Base-by-base conservation (phyloP, 2,797 vertebrate genomes). In the Cyclura pinguis region DNA sequence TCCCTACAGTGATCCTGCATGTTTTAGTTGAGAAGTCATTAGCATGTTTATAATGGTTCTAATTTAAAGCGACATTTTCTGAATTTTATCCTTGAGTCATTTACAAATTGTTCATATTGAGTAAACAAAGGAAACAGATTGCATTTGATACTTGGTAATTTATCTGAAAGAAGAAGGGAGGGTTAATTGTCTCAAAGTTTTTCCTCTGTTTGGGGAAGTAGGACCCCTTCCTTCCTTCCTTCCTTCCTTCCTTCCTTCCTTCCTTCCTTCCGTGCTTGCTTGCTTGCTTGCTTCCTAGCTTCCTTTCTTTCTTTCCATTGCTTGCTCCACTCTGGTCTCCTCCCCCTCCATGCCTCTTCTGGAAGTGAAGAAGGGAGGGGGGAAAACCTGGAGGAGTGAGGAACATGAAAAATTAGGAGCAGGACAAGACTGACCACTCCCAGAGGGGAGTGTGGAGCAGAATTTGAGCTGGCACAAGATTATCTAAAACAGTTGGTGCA, bases 401-500 rank as follows among this genome's bases (percentile, higher is more conserved):
- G 96, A 96, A 97, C 96, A 97, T 97, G 96, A 97, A 97, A 97
- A 97, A 96, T 97, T 97, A 97, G 96, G 98, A 97, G 95, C 90
- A 95, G 96, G 94, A 96, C 94, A 96, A 96, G 97, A 96, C 94
- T 97, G 96, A 95, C 96, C 96, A 97, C 97, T 97, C 98, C 97
- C 97, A 95, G 92, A 96, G 96, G 97, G 97, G 96, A 98, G 98
- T 98, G 97, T 97, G 97, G 98, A 98, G 98, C 97, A 98, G 98
- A 98, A 98, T 97, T 98, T 98, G 98, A 98, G 98, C 98, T 99
- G 98, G 98, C 98, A 99, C 98, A 94, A 97, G 97, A 98, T 98
- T 99, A 99, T 99, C 98, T 98, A 96, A 98, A 98, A 98, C 98
- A 99, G 98, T 99, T 99, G 98, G 98, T 98, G 98, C 98, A 99